Evolutionary conservation across 1,140 invertebrate genomes (phyloP), one percentile per base, ranked within the genome.

Genomic region (Venturia canescens): DNA sequence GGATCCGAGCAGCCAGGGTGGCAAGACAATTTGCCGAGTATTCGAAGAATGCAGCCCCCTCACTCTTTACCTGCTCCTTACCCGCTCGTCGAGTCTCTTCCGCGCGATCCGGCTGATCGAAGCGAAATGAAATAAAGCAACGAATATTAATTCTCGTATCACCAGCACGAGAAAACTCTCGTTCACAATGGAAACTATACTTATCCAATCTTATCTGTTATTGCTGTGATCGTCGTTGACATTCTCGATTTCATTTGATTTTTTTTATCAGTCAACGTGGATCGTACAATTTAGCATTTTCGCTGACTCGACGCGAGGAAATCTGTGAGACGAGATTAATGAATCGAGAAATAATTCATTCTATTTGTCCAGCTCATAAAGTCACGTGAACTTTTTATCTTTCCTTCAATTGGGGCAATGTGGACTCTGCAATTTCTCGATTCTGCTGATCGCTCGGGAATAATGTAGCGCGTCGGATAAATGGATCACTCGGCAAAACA

Each of bases 111-210:
- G 16, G 27, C 66, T 69, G 84, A 86, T 86, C 86, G 83, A 78
- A 81, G 69, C 83, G 83, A 84, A 86, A 87, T 87, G 86, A 86
- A 87, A 87, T 87, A 85, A 87, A 83, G 81, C 85, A 85, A 87
- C 80, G 84, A 86, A 87, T 87, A 87, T 87, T 87, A 86, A 87
- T 86, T 86, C 80, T 79, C 74, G 60, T 79, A 83, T 80, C 76
- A 76, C 76, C 50, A 63, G 38, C 38, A 50, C 13, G 11, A 34
- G 26, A 34, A 29, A 50, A 63, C 60, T 63, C 66, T 69, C 66
- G 15, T 69, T 69, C 27, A 69, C 66, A 31, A 69, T 69, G 6
- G 53, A 31, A 34, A 77, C 74, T 60, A 69, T 31, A 31, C 66
- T 69, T 31, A 69, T 69, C 66, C 27, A 27, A 21, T 69, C 15